These are phyloP conservation scores for Anoplopoma fimbria DNA, from an alignment of 2,113 vertebrate genomes.

Conservation along the genomic window DNA sequence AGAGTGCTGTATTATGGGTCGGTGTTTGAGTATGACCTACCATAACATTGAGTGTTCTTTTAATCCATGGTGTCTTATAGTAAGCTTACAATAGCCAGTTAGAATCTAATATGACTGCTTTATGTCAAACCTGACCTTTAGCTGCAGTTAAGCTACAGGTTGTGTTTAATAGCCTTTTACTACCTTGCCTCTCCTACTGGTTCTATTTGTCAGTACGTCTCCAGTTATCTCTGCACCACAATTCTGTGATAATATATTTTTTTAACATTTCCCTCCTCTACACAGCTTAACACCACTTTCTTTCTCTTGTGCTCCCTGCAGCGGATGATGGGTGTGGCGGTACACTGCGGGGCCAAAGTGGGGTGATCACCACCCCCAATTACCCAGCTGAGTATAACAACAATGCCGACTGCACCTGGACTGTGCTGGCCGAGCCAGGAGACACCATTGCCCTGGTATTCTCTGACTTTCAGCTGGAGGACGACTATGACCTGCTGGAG, in stretches of 20 bases:
- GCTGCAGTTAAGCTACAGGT: constrained; percentile 14
- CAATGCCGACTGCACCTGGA: constrained; percentile 99
- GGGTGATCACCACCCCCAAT: constrained; percentile 95
- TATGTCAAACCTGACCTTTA: constrained; percentile 23
- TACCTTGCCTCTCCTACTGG: background rate
- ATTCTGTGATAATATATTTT: constrained; percentile 17
- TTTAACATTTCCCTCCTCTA: background rate
- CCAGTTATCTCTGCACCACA: background rate
- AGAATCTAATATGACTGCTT: constrained; percentile 14
- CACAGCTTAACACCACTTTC: background rate
- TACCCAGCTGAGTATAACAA: constrained; percentile 96
- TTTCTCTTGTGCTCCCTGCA: constrained; percentile 64
- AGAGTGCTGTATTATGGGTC: background rate
- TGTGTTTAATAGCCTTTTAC: constrained; percentile 25
- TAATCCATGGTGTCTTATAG: background rate
- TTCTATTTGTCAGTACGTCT: background rate
- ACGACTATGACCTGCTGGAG: constrained; percentile 96
- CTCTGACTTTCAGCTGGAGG: constrained; percentile 97
- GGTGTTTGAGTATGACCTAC: background rate
- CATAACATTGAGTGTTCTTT: background rate
- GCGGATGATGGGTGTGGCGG: constrained; percentile 97
- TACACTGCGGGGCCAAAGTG: constrained; percentile 95
- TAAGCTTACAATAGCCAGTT: background rate
- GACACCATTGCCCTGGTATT: constrained; percentile 98
- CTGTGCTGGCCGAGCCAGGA: constrained; percentile 95